Conservation (phyloP, 2,888 invertebrate species). For the Chloroclystis v-ata region DNA sequence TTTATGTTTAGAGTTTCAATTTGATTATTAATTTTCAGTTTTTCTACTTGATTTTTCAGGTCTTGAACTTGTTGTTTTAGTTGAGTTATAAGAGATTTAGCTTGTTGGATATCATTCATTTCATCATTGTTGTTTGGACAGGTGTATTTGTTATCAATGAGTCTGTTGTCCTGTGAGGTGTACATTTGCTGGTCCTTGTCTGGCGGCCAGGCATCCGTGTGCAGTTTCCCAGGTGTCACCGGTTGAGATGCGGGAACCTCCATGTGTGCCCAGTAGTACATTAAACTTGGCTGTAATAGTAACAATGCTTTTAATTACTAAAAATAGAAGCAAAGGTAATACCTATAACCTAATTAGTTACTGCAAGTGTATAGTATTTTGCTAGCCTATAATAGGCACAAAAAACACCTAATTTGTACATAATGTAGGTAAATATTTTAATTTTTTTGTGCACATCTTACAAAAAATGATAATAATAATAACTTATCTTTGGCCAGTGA, state of each 20-base stretch:
- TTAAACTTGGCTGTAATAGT: slow-evolving; percentile 87
- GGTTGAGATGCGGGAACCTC: slow-evolving; percentile 83
- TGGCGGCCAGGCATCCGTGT: slow-evolving; percentile 86
- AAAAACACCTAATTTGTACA: no score
- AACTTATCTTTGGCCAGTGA: no score
- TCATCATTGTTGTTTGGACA: slow-evolving; percentile 64
- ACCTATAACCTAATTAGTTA: no score
- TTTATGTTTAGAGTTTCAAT: slow-evolving; percentile 59
- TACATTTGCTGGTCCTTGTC: slow-evolving; percentile 46
- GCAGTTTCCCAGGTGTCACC: slow-evolving; percentile 85
- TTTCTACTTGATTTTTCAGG: slow-evolving; percentile 62
- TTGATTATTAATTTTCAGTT: slow-evolving; percentile 55
- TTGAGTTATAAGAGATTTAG: slow-evolving; percentile 57
- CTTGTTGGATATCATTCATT: slow-evolving; percentile 59
- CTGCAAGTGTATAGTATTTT: no score
- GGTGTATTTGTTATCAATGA: slow-evolving; percentile 47
- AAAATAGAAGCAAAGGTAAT: no score
- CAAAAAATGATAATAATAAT: no score
- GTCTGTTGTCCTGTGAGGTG: slow-evolving; percentile 44
- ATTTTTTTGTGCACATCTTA: no score
- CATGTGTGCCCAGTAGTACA: slow-evolving; percentile 94
- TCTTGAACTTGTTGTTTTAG: slow-evolving; percentile 59
- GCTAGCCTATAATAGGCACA: no score
- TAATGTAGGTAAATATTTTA: no score
- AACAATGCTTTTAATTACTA: no score